These are phyloP conservation scores for Agapornis roseicollis DNA, from an alignment of 2,113 vertebrate genomes.

Conservation along the genomic window DNA sequence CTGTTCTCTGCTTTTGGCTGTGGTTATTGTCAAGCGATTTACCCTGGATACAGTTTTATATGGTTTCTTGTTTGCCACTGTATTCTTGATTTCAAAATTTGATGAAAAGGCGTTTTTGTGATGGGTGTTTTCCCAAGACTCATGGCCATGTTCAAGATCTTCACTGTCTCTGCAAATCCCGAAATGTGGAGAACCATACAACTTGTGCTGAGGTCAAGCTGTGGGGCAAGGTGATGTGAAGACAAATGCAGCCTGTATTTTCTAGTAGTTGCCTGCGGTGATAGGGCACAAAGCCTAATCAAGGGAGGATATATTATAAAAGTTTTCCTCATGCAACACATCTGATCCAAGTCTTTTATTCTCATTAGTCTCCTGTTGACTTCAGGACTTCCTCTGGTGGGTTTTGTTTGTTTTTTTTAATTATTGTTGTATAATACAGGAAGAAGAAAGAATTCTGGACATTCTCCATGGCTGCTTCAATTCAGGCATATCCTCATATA, in stretches of 20 bases:
- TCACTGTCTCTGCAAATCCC: neutral
- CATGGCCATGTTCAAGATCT: neutral
- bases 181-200: fast-evolving
- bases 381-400: neutral
- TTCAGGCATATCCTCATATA: neutral
- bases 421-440: neutral
- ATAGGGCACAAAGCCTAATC: neutral
- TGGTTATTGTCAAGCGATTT: neutral
- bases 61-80: neutral
- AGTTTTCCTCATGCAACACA: neutral
- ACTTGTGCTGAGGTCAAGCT: neutral
- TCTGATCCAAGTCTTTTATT: neutral
- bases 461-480: neutral
- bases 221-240: neutral
- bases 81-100: neutral
- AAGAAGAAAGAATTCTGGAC: neutral
- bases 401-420: neutral
- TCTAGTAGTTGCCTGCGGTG: neutral
- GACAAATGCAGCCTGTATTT: neutral
- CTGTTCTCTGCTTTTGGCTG: neutral
- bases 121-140: neutral
- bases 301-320: neutral
- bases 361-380: neutral
- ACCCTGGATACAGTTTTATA: neutral
- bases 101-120: neutral